Conservation (phyloP, 2,113 vertebrate species). For the Collichthys lucidus region DNA sequence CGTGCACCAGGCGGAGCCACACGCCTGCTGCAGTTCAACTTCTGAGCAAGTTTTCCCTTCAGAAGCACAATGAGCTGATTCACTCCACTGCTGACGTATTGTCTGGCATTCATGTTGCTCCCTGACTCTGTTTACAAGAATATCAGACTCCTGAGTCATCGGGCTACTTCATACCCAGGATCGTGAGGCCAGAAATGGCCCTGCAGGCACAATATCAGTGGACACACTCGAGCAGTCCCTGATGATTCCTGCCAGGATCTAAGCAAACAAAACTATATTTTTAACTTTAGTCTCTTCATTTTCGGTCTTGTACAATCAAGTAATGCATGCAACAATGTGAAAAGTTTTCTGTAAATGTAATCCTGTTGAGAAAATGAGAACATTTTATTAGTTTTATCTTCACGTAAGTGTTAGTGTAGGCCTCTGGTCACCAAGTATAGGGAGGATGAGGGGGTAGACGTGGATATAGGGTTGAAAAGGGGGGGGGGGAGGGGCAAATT, state of each 20-base stretch:
- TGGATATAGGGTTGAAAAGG: too few relatives aligned
- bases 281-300: not conserved
- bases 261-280: constrained; percentile 9
- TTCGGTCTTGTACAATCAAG: not conserved
- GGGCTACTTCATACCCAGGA: constrained; percentile 45
- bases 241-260: not conserved
- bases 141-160: constrained; percentile 74
- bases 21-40: constrained; percentile 44
- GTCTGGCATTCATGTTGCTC: constrained; percentile 69
- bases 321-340: not conserved
- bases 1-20: constrained; percentile 27
- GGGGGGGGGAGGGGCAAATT: constrained; percentile 60
- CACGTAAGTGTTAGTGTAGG: not conserved
- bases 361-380: too few relatives aligned
- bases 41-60: constrained; percentile 34
- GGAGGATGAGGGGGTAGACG: not conserved
- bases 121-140: constrained; percentile 73
- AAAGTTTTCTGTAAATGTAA: too few relatives aligned
- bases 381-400: not conserved
- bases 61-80: constrained; percentile 75
- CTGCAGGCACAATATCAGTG: constrained; percentile 7
- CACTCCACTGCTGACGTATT: constrained; percentile 70
- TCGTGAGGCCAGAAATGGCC: constrained; percentile 34
- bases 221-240: not conserved
- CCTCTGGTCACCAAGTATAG: constrained; percentile 3